Conservation (phyloP, 2,888 invertebrate genomes). For the Arenicola marina region DNA sequence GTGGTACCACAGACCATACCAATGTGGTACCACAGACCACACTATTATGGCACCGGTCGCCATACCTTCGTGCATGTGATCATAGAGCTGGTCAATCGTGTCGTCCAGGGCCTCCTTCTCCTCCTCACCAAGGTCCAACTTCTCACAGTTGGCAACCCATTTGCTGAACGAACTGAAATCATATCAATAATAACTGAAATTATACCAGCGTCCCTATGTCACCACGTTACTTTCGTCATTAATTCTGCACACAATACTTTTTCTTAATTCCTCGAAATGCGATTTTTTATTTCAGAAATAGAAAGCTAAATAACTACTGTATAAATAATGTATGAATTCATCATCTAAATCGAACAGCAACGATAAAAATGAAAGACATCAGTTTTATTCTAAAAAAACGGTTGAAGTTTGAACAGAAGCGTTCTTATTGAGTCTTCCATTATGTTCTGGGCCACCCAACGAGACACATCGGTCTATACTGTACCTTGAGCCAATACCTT, state of each 20-base stretch:
- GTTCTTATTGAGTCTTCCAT: background rate
- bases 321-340: too few species aligned
- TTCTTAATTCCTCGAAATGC: too few species aligned
- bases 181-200: background rate
- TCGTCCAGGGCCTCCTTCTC: slow-evolving; percentile 74
- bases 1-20: too few species aligned
- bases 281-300: too few species aligned
- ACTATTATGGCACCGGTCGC: too few species aligned
- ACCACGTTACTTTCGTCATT: too few species aligned
- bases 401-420: background rate
- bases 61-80: slow-evolving; percentile 78
- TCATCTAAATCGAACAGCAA: too few species aligned
- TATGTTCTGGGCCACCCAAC: background rate
- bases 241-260: too few species aligned
- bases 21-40: too few species aligned
- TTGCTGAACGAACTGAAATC: slow-evolving; percentile 75
- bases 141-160: slow-evolving; percentile 81
- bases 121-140: slow-evolving; percentile 70
- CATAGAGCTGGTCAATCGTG: slow-evolving; percentile 81
- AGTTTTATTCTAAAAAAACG: background rate
- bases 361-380: background rate
- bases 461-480: background rate
- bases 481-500: slow-evolving; percentile 82
- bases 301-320: too few species aligned
- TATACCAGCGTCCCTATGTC: background rate